Evolutionary conservation across 2,797 vertebrate species (phyloP), one percentile per base, ranked within the genome.

Genomic region (Lepus townsendii): DNA sequence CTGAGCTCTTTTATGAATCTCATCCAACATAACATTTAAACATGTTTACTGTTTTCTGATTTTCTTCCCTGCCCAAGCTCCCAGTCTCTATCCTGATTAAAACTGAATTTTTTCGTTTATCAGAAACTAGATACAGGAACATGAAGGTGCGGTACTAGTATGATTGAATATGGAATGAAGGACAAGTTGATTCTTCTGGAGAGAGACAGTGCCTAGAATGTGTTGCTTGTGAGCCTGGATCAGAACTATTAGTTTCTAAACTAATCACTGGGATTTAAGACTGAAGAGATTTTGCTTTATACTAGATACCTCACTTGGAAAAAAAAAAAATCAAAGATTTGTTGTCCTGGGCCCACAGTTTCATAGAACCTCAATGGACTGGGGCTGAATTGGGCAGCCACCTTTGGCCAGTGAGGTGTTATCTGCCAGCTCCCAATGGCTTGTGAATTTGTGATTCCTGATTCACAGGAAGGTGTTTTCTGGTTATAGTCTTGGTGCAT

Each of bases 151-250:
- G 20, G 14, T 65, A 54, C 35, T 73, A 11, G 1, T 65, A 1
- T 88, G 63, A 19, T 77, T 96, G 52, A 27, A 20, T 93, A 62
- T 72, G 77, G 83, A 86, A 35, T 72, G 76, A 89, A 93, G 11
- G 9, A 66, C 57, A 60, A 42, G 22, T 68, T 30, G n/a, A 60
- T 80, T 93, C 26, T 69, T 47, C 42, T 80, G 26, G 89, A 35
- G 73, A 80, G 66, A 1, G 47, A 8, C 22, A 30, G 27, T 71
- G 32, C 35, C 65, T 27, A 5, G 17, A 79, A 14, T 69, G 50
- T 62, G 17, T 68, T 72, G 32, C 30, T 77, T 71, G 26, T 88
- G 42, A 35, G 3, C 26, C 4, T 77, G 52, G 66, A 16, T 72
- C 6, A 92, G 68, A 71, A 22, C n/a, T 93, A 73, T 35, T 38